A percentile compares a stretch with the other conserved stretches of the same genome.
Evolutionary conservation across 1,140 invertebrate genomes (phyloP).

Genomic region (Leptopilina boulardi): DNA sequence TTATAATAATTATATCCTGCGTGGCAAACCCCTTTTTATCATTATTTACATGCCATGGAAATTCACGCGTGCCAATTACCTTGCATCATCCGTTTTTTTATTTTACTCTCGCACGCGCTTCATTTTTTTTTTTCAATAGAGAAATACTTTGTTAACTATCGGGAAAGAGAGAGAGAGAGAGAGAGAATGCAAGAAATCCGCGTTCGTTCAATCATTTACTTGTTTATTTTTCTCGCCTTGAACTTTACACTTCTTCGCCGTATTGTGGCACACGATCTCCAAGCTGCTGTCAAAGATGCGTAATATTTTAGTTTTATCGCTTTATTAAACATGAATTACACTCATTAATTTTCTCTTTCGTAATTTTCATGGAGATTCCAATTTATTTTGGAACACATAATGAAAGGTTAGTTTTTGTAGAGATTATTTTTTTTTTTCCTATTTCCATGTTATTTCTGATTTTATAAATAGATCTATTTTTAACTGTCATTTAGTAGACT

Average conservation of each 20-base stretch:
- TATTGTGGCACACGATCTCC: slow-evolving; percentile 25
- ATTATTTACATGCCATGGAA: slow-evolving; percentile 26
- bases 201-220: slow-evolving; percentile 20
- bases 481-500: no score
- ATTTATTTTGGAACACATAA: background rate
- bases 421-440: no score
- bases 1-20: slow-evolving; percentile 28
- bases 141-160: background rate
- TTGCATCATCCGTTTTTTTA: slow-evolving; percentile 40
- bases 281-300: slow-evolving; percentile 28
- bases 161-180: no score
- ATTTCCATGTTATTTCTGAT: no score
- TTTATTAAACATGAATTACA: background rate
- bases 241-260: slow-evolving; percentile 22
- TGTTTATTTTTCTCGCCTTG: slow-evolving; percentile 31
- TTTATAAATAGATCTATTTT: no score
- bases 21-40: slow-evolving; percentile 7
- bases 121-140: background rate
- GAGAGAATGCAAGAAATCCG: slow-evolving; percentile 15
- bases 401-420: no score
- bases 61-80: slow-evolving; percentile 37
- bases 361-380: background rate
- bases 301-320: slow-evolving; percentile 1
- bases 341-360: background rate
- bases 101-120: background rate